Conservation (phyloP, 2,797 vertebrate genomes). For the Rachycentron canadum region DNA sequence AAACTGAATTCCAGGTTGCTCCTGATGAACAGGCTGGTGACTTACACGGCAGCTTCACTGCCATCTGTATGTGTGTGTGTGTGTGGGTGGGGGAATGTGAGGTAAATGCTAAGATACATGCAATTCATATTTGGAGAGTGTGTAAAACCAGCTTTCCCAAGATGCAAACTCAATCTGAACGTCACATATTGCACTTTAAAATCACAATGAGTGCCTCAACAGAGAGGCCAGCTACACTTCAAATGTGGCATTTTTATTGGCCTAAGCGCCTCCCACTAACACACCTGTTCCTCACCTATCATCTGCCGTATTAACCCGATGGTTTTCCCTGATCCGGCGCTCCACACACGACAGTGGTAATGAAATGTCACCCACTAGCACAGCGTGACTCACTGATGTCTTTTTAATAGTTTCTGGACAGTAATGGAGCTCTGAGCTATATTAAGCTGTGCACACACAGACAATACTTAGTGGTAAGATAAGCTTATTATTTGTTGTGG, state of each 20-base stretch:
- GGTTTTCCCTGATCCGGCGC: not conserved
- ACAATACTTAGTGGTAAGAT: not conserved
- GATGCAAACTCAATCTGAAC: not conserved
- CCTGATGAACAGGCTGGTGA: too few species aligned
- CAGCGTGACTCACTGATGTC: not conserved
- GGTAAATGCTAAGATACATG: not conserved
- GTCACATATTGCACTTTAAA: not conserved
- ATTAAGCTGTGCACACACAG: not conserved
- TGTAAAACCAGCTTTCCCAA: not conserved
- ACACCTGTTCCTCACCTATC: not conserved
- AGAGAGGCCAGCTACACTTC: not conserved
- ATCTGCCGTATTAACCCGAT: not conserved
- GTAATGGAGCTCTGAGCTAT: slow-evolving; percentile 1
- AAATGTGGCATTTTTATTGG: not conserved
- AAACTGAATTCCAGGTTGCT: not conserved
- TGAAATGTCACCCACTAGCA: not conserved
- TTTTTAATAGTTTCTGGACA: slow-evolving; percentile 3
- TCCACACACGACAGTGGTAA: not conserved
- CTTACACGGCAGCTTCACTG: too few species aligned
- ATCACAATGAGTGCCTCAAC: not conserved
- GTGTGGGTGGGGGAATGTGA: not conserved
- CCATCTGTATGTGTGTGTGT: too few species aligned
- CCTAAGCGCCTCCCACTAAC: not conserved
- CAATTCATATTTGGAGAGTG: not conserved
- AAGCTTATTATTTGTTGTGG: not conserved